A percentile compares a stretch with the other conserved stretches of the same genome.
These are phyloP conservation scores for Orthonychiurus folsomi DNA, from an alignment of 2,888 invertebrate genomes.

Conservation along the genomic window DNA sequence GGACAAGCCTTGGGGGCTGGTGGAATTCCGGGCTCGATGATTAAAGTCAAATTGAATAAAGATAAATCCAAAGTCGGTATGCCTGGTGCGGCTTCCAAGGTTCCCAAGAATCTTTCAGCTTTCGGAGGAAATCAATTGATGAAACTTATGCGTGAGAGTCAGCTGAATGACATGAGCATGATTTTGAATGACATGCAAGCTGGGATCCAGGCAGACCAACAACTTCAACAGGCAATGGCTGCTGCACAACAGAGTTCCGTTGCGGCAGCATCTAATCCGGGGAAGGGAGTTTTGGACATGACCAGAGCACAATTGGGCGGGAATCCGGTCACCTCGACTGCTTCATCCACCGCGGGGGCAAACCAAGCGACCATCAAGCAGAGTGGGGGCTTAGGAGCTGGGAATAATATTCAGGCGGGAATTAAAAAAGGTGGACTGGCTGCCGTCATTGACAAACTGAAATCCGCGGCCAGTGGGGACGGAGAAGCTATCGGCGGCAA, in stretches of 20 bases:
- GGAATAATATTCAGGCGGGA: neutral
- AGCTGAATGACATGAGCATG: neutral
- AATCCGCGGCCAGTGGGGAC: constrained; percentile 46
- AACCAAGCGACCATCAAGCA: neutral
- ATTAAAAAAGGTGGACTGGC: constrained; percentile 59
- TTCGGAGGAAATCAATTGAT: constrained; percentile 16
- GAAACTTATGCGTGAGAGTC: constrained; percentile 10
- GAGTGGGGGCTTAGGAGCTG: neutral
- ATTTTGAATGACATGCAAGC: neutral
- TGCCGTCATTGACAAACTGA: constrained; percentile 78
- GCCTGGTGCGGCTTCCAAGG: constrained; percentile 21
- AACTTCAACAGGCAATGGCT: constrained; percentile 3
- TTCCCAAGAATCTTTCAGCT: constrained; percentile 26
- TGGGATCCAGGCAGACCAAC: constrained; percentile 15
- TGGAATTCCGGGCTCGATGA: too few species aligned
- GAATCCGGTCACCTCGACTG: constrained; percentile 1
- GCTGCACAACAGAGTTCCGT: constrained; percentile 3
- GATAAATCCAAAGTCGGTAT: constrained; percentile 10
- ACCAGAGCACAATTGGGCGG: constrained; percentile 2
- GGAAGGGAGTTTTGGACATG: too few species aligned
- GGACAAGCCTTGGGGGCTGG: too few species aligned
- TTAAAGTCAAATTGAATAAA: constrained; percentile 13
- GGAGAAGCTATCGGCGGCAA: constrained; percentile 1
- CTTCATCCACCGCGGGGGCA: neutral
- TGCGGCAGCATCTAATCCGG: constrained; percentile 11